A percentile compares a stretch with the other conserved stretches of the same genome.
Conservation (phyloP, 2,113 vertebrate genomes). For the Xiphias gladius region DNA sequence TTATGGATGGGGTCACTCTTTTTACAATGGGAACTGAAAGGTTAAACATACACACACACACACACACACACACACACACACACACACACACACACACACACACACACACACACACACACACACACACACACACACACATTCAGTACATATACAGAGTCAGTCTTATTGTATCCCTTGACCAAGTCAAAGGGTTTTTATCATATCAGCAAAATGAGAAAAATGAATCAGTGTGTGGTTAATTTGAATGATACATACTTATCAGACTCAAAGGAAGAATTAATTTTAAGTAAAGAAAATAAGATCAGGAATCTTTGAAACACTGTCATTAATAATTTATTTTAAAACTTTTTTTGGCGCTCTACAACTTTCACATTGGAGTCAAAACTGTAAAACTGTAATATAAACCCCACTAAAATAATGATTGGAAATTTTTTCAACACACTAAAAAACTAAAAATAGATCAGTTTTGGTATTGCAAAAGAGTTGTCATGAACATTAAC, state of each 20-base stretch:
- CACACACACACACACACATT: not conserved
- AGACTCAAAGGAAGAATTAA: not conserved
- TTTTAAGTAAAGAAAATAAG: not conserved
- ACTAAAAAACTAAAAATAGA: not conserved
- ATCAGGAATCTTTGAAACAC: not conserved
- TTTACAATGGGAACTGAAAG: conserved; percentile 46
- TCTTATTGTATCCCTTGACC: not conserved
- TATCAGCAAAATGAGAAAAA: not conserved
- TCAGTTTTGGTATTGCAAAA: not conserved
- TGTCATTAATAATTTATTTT: not conserved
- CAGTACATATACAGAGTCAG: not conserved
- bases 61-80: not conserved
- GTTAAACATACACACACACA: conserved; percentile 25
- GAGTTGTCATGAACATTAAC: not conserved
- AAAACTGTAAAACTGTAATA: not conserved
- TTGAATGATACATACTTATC: not conserved
- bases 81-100: not conserved
- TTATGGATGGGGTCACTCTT: conserved; percentile 56
- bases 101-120: conserved; percentile 4
- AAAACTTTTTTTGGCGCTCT: not conserved
- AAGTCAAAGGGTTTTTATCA: not conserved
- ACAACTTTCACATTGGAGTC: not conserved
- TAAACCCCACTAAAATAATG: not conserved
- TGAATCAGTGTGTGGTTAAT: not conserved
- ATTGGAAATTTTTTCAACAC: not conserved